Evolutionary conservation across 2,113 vertebrate species (phyloP).

Genomic region (Ctenodactylus gundi): DNA sequence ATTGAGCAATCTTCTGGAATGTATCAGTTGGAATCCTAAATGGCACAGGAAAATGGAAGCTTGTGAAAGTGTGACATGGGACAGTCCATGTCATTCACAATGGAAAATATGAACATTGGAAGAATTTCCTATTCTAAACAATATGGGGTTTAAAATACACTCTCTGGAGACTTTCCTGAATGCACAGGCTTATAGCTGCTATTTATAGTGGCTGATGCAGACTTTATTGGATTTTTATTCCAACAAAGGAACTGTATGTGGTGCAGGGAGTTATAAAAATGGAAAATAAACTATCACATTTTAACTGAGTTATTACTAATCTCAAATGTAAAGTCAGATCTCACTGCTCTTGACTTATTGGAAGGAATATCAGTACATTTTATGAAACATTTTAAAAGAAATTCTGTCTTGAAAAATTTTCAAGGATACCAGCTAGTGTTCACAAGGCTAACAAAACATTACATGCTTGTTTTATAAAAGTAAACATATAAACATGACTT

Average conservation of each 20-base stretch:
- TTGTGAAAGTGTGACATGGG: constrained; percentile 28
- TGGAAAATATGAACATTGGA: constrained; percentile 84
- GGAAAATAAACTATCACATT: constrained; percentile 76
- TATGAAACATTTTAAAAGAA: constrained; percentile 12
- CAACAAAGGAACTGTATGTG: constrained; percentile 83
- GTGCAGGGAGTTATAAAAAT: constrained; percentile 70
- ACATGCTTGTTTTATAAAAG: constrained; percentile 3
- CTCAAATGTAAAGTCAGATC: constrained; percentile 30
- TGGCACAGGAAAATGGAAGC: constrained; percentile 73
- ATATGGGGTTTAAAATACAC: constrained; percentile 84
- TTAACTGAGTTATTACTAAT: constrained; percentile 55
- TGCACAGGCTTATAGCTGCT: constrained; percentile 77
- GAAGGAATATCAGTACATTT: background rate
- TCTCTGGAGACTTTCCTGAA: constrained; percentile 80
- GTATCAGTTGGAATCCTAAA: constrained; percentile 73
- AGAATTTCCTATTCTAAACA: constrained; percentile 87
- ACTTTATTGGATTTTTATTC: constrained; percentile 83
- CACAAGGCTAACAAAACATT: background rate
- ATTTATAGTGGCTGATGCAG: constrained; percentile 83
- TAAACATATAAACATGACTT: constrained; percentile 39
- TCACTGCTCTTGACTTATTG: constrained; percentile 11
- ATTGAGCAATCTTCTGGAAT: constrained; percentile 68
- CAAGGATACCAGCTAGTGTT: background rate
- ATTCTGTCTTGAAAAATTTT: constrained; percentile 41
- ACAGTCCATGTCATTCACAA: constrained; percentile 63